These are phyloP conservation scores for Dendrophyllia cribrosa DNA, from an alignment of 64 coral and sea anemone genomes.

Conservation along the genomic window DNA sequence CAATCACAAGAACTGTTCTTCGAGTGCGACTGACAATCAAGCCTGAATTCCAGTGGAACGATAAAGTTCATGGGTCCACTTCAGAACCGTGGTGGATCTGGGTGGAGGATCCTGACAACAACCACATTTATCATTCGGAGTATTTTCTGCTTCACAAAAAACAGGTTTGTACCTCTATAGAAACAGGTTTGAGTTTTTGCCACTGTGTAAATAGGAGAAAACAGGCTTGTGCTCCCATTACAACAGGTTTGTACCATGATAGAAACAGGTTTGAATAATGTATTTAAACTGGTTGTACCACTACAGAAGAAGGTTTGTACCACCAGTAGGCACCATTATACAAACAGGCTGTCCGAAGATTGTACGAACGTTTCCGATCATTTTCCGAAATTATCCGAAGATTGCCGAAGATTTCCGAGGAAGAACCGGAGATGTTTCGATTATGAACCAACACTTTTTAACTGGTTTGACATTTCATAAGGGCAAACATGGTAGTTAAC, in stretches of 20 bases:
- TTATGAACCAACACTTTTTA: too few relatives aligned
- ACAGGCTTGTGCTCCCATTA: conserved; percentile 63
- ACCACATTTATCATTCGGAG: conserved; percentile 97
- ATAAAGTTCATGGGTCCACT: conserved; percentile 88
- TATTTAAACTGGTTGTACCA: too few relatives aligned
- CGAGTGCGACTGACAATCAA: conserved; percentile 95
- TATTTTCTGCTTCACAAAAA: conserved; percentile 97
- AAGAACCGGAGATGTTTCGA: too few relatives aligned
- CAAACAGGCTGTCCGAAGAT: too few relatives aligned
- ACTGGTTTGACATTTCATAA: too few relatives aligned
- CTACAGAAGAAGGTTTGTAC: too few relatives aligned
- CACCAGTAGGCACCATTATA: background rate
- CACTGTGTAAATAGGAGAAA: conserved; percentile 41
- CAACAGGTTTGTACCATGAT: background rate
- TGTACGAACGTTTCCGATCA: too few relatives aligned
- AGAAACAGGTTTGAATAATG: background rate
- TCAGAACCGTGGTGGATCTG: conserved; percentile 99
- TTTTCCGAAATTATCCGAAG: too few relatives aligned
- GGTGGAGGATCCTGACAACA: conserved; percentile 97
- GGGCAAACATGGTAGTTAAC: too few relatives aligned
- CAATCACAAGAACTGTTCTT: conserved; percentile 95
- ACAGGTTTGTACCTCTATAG: conserved; percentile 68
- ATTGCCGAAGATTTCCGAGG: too few relatives aligned
- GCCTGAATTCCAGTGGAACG: conserved; percentile 94
- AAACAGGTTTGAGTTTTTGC: background rate